These are phyloP conservation scores for Silurus lanzhouensis DNA, from an alignment of 2,797 vertebrate species.

Conservation along the genomic window DNA sequence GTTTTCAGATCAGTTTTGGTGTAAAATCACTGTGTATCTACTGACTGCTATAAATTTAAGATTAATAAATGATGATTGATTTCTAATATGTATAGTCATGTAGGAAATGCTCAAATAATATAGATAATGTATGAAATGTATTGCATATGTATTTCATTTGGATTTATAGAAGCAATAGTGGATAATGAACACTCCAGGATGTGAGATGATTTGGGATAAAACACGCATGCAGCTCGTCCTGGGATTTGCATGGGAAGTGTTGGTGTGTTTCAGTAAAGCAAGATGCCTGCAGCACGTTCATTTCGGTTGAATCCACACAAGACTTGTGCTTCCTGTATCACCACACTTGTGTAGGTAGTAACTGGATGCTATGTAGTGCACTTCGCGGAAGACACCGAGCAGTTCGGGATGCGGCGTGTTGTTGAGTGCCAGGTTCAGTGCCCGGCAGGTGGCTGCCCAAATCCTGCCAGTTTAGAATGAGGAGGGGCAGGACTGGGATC, in stretches of 20 bases:
- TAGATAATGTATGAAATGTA: background rate
- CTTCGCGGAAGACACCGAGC: background rate
- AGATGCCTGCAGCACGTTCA: background rate
- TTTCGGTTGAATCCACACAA: background rate
- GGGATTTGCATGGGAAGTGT: background rate
- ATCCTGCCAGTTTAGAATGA: slow-evolving; percentile 6
- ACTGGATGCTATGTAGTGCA: background rate
- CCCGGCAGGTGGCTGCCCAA: slow-evolving; percentile 38
- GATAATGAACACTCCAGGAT: background rate
- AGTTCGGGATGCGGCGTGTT: slow-evolving; percentile 2
- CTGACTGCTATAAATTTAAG: background rate
- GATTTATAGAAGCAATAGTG: background rate
- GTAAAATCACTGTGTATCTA: background rate
- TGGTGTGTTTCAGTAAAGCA: background rate
- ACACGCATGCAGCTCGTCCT: background rate
- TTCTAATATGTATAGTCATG: too few relatives aligned
- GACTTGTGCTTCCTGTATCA: background rate
- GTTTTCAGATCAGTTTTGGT: background rate
- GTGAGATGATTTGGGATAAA: background rate
- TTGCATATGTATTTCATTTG: background rate
- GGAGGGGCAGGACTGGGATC: slow-evolving; percentile 22
- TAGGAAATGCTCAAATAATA: too few relatives aligned
- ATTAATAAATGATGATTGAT: too few relatives aligned
- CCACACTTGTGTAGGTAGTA: background rate
- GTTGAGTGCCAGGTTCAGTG: background rate